phyloP scores from a whole-genome alignment of 2,888 invertebrate genomes.

The Andrena hattorfiana region DNA sequence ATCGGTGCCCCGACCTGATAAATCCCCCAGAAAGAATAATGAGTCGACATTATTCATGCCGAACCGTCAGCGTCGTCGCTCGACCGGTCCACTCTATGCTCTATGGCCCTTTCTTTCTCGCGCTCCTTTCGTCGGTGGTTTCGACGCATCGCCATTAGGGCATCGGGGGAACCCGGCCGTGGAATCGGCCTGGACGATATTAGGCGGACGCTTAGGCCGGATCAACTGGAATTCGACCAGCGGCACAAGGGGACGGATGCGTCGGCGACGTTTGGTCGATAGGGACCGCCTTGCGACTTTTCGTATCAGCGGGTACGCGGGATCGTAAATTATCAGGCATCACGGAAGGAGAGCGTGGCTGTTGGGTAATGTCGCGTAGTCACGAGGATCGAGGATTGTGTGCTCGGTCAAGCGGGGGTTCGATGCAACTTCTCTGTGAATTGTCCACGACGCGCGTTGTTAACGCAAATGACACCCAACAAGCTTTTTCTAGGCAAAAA shows the following conservation, averaged over 20 bases:
- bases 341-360: constrained; percentile 46
- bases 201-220: constrained; percentile 70
- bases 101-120: constrained; percentile 26
- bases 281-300: constrained; percentile 50
- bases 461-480: background rate
- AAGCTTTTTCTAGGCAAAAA: background rate
- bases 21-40: constrained; percentile 82
- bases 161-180: constrained; percentile 57
- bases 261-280: constrained; percentile 68
- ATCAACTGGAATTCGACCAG: constrained; percentile 71
- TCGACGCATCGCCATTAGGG: constrained; percentile 73
- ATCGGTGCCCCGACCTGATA: constrained; percentile 81
- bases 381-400: constrained; percentile 22
- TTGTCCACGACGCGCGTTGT: background rate
- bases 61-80: constrained; percentile 76
- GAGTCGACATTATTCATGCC: constrained; percentile 82
- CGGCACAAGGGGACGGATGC: constrained; percentile 35
- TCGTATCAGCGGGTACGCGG: constrained; percentile 45
- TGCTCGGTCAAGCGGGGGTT: background rate
- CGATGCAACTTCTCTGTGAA: background rate
- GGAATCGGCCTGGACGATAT: constrained; percentile 70
- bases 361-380: constrained; percentile 44
- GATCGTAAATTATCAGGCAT: constrained; percentile 57
- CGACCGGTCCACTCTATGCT: constrained; percentile 65
- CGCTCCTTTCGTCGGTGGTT: constrained; percentile 47